Evolutionary conservation across 2,113 vertebrate species (phyloP), one percentile per base, ranked within the genome.

Genomic region (Albula goreensis): DNA sequence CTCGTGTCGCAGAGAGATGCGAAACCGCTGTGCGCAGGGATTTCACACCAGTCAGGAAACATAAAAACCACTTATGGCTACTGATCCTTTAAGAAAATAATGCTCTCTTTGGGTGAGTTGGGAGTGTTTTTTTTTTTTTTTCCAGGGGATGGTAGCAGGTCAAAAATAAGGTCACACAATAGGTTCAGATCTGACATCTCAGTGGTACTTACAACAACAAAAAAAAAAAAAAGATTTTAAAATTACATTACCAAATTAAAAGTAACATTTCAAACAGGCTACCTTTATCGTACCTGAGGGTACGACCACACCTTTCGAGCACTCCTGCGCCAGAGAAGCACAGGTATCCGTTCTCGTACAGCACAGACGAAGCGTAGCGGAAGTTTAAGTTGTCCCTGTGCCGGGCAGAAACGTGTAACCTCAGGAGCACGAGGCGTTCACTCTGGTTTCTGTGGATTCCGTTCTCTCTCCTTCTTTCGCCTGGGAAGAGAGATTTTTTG

Each of bases 31-130:
- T 31, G n/a, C 9, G 53, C 12, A 12, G 83, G 48, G 50, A 74
- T 74, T 74, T 74, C 22, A 49, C 53, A 78, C 52, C 83, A 90
- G 80, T 87, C 86, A 25, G 49, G 81, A 89, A 74, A 90, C 91
- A 31, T 11, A 7, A 49, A 15, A 31, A 25, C 48, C 60, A 48
- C 60, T 12, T 83, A 83, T 83, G 82, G 82, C 82, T 83, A n/a
- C 70, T 49, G 31, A 83, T 83, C 82, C 82, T 83, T 60, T 83
- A 87, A 79, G 19, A 48, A 48, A 74, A 74, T 90, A 85, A 91
- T 81, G 91, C 90, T 89, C 89, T 87, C 83, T 88, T 80, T 85
- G 89, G 87, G 87, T 90, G 92, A 91, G 31, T 89, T 91, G 89
- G 80, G 80, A 89, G 88, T 89, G 89, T 89, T 90, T 88, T 85